Conservation (phyloP, 2,113 vertebrate species). For the Cynopterus brachyotis region DNA sequence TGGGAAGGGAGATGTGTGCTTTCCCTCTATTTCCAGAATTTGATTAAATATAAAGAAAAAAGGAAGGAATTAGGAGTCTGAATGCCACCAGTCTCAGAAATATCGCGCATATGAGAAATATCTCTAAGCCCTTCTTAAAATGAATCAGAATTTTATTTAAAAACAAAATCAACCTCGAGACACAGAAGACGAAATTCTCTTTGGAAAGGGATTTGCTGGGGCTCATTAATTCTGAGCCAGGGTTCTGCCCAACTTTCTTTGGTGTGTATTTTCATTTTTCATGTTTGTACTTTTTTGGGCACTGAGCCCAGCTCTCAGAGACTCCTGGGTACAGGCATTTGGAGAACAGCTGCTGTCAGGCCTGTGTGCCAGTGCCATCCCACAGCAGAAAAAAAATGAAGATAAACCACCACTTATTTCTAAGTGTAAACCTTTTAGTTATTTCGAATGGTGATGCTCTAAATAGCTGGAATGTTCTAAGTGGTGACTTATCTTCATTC, state of each 20-base stretch:
- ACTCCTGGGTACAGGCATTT: conserved; percentile 21
- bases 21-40: background rate
- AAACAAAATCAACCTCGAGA: conserved; percentile 34
- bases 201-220: background rate
- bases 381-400: background rate
- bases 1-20: background rate
- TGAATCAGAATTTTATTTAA: conserved; percentile 32
- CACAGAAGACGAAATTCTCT: background rate
- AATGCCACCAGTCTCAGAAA: background rate
- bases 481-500: conserved; percentile 54
- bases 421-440: conserved; percentile 52
- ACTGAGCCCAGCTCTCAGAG: conserved; percentile 18
- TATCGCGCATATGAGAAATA: background rate
- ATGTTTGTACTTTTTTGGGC: conserved; percentile 23
- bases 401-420: conserved; percentile 49
- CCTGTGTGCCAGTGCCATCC: background rate
- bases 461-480: conserved; percentile 22
- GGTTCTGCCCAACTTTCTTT: background rate
- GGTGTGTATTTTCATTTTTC: conserved; percentile 3
- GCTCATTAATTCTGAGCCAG: conserved; percentile 43
- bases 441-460: conserved; percentile 38
- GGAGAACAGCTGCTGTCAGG: conserved; percentile 17
- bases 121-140: background rate
- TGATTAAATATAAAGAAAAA: background rate
- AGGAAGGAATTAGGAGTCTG: background rate